Percentiles rank a stretch among this genome's conserved stretches.
These are phyloP conservation scores for Drosophila willistoni DNA, from an alignment of 1,140 invertebrate species.

Conservation along the genomic window DNA sequence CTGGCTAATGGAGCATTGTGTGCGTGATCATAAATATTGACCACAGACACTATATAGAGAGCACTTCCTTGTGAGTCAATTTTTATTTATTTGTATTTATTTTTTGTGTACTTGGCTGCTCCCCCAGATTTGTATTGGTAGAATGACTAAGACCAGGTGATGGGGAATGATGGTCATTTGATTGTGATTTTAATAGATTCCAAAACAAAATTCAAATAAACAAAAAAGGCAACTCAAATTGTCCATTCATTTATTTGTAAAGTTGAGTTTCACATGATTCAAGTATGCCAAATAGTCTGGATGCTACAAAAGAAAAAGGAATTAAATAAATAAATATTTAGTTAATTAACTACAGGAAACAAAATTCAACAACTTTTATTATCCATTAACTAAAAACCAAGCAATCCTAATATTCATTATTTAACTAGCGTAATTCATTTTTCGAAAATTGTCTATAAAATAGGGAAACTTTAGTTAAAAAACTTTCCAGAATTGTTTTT, in stretches of 20 bases:
- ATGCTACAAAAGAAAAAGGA: slow-evolving; percentile 34
- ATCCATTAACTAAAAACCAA: too few relatives aligned
- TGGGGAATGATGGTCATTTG: slow-evolving; percentile 4
- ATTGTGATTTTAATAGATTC: slow-evolving; percentile 14
- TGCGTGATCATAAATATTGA: slow-evolving; percentile 62
- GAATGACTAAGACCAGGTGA: slow-evolving; percentile 37
- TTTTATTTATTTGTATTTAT: not conserved
- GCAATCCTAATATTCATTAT: too few relatives aligned
- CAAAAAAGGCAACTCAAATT: not conserved
- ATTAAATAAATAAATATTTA: too few relatives aligned
- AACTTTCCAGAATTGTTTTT: too few relatives aligned
- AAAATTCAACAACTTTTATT: too few relatives aligned
- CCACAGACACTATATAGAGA: slow-evolving; percentile 15
- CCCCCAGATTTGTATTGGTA: not conserved
- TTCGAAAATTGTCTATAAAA: too few relatives aligned
- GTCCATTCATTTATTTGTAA: slow-evolving; percentile 14
- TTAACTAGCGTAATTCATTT: too few relatives aligned
- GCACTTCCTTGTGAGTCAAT: slow-evolving; percentile 57
- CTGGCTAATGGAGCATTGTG: slow-evolving; percentile 65
- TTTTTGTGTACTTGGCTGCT: not conserved
- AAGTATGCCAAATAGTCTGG: slow-evolving; percentile 48
- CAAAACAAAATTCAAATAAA: not conserved
- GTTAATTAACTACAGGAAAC: not conserved
- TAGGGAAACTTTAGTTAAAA: too few relatives aligned
- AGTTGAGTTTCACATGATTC: slow-evolving; percentile 59